Percentiles rank a stretch among this genome's conserved stretches.
These are phyloP conservation scores for Rhinolophus ferrumequinum DNA, from an alignment of 2,113 vertebrate species.

Conservation along the genomic window DNA sequence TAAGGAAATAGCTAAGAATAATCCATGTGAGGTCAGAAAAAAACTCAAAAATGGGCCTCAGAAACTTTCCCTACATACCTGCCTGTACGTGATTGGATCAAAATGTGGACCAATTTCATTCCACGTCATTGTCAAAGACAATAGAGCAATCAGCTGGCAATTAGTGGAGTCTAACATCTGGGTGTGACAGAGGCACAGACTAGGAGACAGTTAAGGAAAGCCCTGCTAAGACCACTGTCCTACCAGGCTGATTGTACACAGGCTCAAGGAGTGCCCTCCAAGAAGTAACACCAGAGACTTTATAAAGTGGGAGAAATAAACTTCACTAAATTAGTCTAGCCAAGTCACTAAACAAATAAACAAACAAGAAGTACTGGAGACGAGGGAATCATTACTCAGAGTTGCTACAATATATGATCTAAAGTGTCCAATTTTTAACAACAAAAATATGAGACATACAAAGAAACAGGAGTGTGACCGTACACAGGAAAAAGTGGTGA, in stretches of 20 bases:
- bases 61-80: not conserved
- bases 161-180: not conserved
- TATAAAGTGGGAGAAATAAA: not conserved
- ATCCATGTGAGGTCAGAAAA: not conserved
- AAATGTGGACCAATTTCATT: not conserved
- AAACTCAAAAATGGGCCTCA: not conserved
- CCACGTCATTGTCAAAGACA: not conserved
- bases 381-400: not conserved
- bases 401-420: not conserved
- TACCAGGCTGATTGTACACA: not conserved
- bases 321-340: not conserved
- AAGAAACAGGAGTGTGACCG: not conserved
- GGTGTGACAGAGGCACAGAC: not conserved
- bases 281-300: not conserved
- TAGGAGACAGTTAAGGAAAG: not conserved
- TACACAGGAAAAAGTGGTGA: not conserved
- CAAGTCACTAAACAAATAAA: not conserved
- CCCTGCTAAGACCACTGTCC: not conserved
- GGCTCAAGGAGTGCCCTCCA: not conserved
- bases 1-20: not conserved
- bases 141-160: not conserved
- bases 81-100: not conserved
- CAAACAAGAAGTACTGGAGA: not conserved
- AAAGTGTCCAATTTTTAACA: not conserved
- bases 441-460: not conserved